A percentile compares a stretch with the other conserved stretches of the same genome.
phyloP scores from a whole-genome alignment of 2,113 vertebrate species.

The Solea solea region DNA sequence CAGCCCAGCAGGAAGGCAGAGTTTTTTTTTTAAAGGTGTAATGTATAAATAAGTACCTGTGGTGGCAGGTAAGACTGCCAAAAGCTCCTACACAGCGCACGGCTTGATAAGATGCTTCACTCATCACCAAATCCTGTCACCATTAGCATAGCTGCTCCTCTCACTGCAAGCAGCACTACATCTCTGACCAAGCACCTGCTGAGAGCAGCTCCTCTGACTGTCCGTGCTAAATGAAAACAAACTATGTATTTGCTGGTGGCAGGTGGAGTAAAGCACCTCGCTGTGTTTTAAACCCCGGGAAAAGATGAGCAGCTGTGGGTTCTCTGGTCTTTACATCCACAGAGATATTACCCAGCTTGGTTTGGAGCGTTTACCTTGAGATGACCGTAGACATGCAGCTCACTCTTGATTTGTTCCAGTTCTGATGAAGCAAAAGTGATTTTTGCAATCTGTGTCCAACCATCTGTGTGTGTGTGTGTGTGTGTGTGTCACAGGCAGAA shows the following conservation, averaged over 20 bases:
- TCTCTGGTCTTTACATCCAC: slow-evolving; percentile 40
- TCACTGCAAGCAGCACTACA: slow-evolving; percentile 66
- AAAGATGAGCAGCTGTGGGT: slow-evolving; percentile 60
- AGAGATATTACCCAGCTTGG: slow-evolving; percentile 42
- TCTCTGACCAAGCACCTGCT: slow-evolving; percentile 59
- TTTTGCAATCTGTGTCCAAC: slow-evolving; percentile 13
- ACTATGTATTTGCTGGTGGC: slow-evolving; percentile 59
- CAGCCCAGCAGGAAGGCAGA: slow-evolving; percentile 27
- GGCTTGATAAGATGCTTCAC: slow-evolving; percentile 71
- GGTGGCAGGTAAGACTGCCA: slow-evolving; percentile 63
- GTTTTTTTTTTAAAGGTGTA: slow-evolving; percentile 52
- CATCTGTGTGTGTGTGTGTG: background rate
- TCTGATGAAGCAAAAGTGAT: slow-evolving; percentile 18
- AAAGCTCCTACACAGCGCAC: slow-evolving; percentile 58
- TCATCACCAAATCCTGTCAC: slow-evolving; percentile 71
- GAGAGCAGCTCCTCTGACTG: slow-evolving; percentile 52
- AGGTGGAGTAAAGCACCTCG: slow-evolving; percentile 54
- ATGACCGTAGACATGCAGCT: slow-evolving; percentile 14
- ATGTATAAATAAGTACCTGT: slow-evolving; percentile 61
- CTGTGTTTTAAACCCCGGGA: slow-evolving; percentile 57
- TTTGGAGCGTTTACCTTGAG: slow-evolving; percentile 42
- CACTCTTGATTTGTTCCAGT: slow-evolving; percentile 34
- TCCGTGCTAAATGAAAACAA: slow-evolving; percentile 70
- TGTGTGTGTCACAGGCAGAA: background rate
- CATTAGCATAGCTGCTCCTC: slow-evolving; percentile 72